A percentile compares a stretch with the other conserved stretches of the same genome.
phyloP scores from a whole-genome alignment of 2,113 vertebrate genomes.

The Nothoprocta pentlandii region DNA sequence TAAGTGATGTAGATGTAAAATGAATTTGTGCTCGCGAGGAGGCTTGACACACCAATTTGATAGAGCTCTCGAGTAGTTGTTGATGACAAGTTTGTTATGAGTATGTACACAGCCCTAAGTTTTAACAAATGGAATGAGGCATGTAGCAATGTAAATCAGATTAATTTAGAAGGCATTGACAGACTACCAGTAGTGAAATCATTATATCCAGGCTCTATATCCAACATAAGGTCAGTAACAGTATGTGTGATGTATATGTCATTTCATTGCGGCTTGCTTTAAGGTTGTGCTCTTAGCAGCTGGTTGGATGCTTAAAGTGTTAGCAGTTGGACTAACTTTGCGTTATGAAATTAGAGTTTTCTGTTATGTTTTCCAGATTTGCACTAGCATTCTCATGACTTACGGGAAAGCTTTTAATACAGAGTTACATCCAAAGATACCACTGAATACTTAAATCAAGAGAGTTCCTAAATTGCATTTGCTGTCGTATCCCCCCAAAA shows the following conservation, averaged over 20 bases:
- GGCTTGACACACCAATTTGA: background rate
- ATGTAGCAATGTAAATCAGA: slow-evolving; percentile 34
- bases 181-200: background rate
- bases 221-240: background rate
- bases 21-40: background rate
- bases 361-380: background rate
- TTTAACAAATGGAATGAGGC: background rate
- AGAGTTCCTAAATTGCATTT: background rate
- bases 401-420: background rate
- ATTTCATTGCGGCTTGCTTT: background rate
- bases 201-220: background rate
- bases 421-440: background rate
- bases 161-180: slow-evolving; percentile 28
- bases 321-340: background rate
- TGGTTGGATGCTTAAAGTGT: background rate
- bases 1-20: background rate
- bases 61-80: background rate
- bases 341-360: background rate
- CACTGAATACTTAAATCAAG: background rate
- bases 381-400: background rate
- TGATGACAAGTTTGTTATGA: background rate
- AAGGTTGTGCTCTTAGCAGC: background rate
- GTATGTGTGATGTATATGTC: background rate
- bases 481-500: background rate
- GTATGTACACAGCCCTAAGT: background rate